Base-by-base conservation (phyloP, 2,797 vertebrate species). In the Gouania willdenowi region DNA sequence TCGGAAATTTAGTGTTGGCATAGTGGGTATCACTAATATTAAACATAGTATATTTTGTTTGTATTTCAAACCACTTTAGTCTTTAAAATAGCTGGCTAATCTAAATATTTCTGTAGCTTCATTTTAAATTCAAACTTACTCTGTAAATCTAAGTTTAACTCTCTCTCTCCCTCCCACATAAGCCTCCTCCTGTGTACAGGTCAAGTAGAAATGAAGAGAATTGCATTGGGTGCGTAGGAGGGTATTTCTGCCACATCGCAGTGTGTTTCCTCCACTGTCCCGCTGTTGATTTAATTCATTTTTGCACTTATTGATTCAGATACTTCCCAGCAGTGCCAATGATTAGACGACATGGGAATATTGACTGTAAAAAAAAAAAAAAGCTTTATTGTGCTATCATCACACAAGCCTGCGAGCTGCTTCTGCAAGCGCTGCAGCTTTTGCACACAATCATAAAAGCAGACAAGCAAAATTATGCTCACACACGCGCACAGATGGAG, bases 391-490 rank as follows among this genome's bases (percentile, higher is more conserved):
- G 61, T 71, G 45, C 40, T 51, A 64, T 81, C 73, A 75, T 76
- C 71, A 63, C 64, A 48, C 37, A 27, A 39, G 47, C 63, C 48
- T 18, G 18, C 16, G 1, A 58, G 56, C 26, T 4, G 4, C 71
- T 84, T 65, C 68, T 81, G 79, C 79, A 60, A 67, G 64, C 41
- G 0, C 38, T 39, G 75, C 77, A 52, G 57, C 78, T 84, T 66
- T 66, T 28, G 54, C 57, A 53, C 75, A 45, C 69, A 59, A 61
- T 75, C 72, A 69, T 67, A 66, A 64, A 75, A 50, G 61, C 67
- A 57, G 57, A 77, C 67, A 59, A 50, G 60, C 41, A 48, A 42
- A 59, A 76, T 57, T 51, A 70, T 66, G 32, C 54, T 26, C 17
- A 21, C 5, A 16, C 27, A 44, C 12, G 18, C 27, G 48, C 30